Conservation (phyloP, 2,113 vertebrate species). For the Raja brachyura region DNA sequence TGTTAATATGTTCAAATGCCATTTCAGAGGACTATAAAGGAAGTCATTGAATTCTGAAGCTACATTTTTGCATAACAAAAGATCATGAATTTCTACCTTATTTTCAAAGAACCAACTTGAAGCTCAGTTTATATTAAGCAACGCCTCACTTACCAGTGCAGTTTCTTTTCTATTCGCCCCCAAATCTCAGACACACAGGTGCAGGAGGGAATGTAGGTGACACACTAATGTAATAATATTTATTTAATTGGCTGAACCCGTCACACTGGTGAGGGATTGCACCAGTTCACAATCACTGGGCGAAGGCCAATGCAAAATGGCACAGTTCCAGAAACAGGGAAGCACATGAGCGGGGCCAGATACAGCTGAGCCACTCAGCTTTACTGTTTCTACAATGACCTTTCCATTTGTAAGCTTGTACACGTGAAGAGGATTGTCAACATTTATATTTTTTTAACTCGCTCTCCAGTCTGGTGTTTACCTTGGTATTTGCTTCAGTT, state of each 20-base stretch:
- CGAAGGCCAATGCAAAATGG: not conserved
- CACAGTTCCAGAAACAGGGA: not conserved
- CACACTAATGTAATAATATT: not conserved
- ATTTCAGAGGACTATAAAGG: constrained; percentile 2
- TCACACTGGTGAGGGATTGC: not conserved
- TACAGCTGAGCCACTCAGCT: not conserved
- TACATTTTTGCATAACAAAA: constrained; percentile 17
- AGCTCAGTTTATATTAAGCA: not conserved
- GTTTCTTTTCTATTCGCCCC: not conserved
- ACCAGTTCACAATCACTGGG: not conserved
- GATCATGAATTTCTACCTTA: not conserved
- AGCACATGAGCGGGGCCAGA: not conserved
- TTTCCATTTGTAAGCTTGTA: not conserved
- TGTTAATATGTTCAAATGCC: constrained; percentile 13
- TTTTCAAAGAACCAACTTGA: not conserved
- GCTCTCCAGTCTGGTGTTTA: not conserved
- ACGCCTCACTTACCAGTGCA: not conserved
- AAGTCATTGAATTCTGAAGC: constrained; percentile 8
- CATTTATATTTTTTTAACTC: not conserved
- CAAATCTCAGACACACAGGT: not conserved
- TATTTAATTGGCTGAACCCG: constrained; percentile 4
- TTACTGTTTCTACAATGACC: not conserved
- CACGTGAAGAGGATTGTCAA: not conserved
- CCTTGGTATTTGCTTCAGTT: not conserved
- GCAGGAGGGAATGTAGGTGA: not conserved